Base-by-base conservation (phyloP, 2,113 vertebrate species). In the Butastur rufipennis region DNA sequence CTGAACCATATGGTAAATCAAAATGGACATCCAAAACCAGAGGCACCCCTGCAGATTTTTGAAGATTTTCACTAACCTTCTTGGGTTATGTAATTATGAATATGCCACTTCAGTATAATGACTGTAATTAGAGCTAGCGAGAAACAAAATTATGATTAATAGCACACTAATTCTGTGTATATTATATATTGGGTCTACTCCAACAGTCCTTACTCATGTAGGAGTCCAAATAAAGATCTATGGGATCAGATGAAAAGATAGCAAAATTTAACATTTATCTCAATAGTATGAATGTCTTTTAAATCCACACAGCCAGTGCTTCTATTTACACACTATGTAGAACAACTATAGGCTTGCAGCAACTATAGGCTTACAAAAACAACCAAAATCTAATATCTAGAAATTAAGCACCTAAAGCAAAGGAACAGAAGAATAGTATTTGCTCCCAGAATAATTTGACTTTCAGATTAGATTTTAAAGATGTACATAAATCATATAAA, bases 131-230 rank as follows among this genome's bases (percentile, higher is more conserved):
- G 52, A 90, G 52, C 32, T 61, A 87, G 50, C 3, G 8, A 93
- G 66, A 89, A 84, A 72, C 26, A 62, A 73, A 84, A 91, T 90
- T 74, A 87, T 83, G 81, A 95, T 78, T 95, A 88, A 89, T 74
- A 89, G 38, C 36, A 74, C 62, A 71, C 38, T 85, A 48, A 48
- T 48, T 48, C 25, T 78, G 42, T 75, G 17, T 61, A 17, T 70
- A 43, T 92, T 92, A 50, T 77, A 45, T 68, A 79, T 52, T 95
- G 34, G 53, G 47, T 59, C 59, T 92, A 65, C 7, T 93, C 23
- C 72, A 95, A 67, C 26, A 83, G 25, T 67, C 36, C 55, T 89
- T 95, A 65, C 43, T 83, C 43, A 43, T 79, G 29, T 70, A 78
- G 29, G 13, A 88, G 16, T 71, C 68, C 53, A 90, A 94, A 89